Evolutionary conservation across 2,888 invertebrate species (phyloP).

Genomic region (Drepana falcataria): DNA sequence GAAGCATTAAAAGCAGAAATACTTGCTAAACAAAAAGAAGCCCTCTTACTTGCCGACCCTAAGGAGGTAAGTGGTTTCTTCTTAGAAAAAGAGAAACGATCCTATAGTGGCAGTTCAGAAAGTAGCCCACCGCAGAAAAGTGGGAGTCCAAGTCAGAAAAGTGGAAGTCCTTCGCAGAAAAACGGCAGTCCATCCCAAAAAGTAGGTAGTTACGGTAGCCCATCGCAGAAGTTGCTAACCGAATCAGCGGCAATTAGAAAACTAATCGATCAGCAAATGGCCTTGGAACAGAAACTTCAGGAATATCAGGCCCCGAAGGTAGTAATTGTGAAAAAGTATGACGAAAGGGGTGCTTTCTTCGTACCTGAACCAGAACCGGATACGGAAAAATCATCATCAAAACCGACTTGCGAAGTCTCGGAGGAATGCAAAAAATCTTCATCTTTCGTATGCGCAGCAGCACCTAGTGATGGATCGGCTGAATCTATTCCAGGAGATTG

Average conservation of each 20-base stretch:
- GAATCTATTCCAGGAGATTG: constrained; percentile 79
- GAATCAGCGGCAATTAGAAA: constrained; percentile 71
- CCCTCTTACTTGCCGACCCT: constrained; percentile 81
- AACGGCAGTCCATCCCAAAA: constrained; percentile 70
- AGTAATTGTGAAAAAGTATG: constrained; percentile 68
- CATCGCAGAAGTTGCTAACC: constrained; percentile 65
- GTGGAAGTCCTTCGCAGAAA: constrained; percentile 71
- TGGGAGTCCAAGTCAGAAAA: constrained; percentile 65
- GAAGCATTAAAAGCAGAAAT: constrained; percentile 91
- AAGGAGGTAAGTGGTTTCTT: constrained; percentile 70
- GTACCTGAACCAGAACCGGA: constrained; percentile 59
- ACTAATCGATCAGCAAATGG: constrained; percentile 71
- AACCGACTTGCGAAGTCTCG: constrained; percentile 36
- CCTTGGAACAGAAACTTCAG: constrained; percentile 61
- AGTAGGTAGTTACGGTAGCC: constrained; percentile 65
- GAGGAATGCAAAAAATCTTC: constrained; percentile 67
- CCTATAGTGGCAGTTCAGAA: constrained; percentile 79
- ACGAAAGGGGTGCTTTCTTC: constrained; percentile 71
- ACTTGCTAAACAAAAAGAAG: constrained; percentile 91
- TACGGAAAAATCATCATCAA: constrained; percentile 30
- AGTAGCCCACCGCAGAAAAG: constrained; percentile 78
- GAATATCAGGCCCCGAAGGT: constrained; percentile 62
- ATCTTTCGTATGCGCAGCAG: constrained; percentile 67
- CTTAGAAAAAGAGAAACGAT: constrained; percentile 71
- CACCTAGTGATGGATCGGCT: constrained; percentile 69